These are phyloP conservation scores for Drosophila rellima DNA, from an alignment of 2,888 invertebrate species.

Conservation along the genomic window DNA sequence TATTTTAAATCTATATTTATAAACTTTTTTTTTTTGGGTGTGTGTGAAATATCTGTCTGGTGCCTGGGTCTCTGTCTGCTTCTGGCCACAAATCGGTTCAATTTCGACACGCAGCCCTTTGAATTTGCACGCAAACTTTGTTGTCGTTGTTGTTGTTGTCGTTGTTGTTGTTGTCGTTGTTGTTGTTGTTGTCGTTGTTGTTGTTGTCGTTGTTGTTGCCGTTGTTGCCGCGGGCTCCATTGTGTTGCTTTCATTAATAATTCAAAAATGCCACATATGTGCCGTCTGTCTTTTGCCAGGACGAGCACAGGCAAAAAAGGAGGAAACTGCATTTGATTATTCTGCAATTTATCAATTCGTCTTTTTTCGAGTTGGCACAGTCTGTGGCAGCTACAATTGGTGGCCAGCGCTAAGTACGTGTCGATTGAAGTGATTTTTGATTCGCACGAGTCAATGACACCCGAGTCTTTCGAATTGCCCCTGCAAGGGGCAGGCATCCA, in stretches of 20 bases:
- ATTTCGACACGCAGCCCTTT: constrained; percentile 72
- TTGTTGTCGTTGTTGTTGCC: constrained; percentile 26
- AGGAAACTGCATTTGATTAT: constrained; percentile 70
- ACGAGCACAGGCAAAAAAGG: constrained; percentile 41
- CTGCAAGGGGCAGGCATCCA: constrained; percentile 34
- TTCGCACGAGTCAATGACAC: constrained; percentile 60
- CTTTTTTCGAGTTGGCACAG: constrained; percentile 10
- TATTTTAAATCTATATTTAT: constrained; percentile 1
- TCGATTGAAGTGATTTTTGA: constrained; percentile 67
- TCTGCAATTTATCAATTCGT: constrained; percentile 78
- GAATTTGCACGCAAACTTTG: constrained; percentile 65
- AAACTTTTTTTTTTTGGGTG: constrained; percentile 1
- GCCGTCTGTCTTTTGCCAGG: constrained; percentile 44
- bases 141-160: constrained; percentile 17
- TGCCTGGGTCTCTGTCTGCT: constrained; percentile 27
- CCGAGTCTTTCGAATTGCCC: constrained; percentile 12
- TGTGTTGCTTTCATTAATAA: constrained; percentile 81
- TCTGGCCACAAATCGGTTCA: constrained; percentile 54
- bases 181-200: constrained; percentile 30
- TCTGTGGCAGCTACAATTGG: constrained; percentile 51
- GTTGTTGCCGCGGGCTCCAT: constrained; percentile 61
- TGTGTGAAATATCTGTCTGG: constrained; percentile 14
- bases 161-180: constrained; percentile 27
- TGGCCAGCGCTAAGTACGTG: constrained; percentile 72
- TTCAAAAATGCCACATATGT: constrained; percentile 80